Evolutionary conservation across 2,888 invertebrate genomes (phyloP).

Genomic region (Perizoma flavofasciatum): DNA sequence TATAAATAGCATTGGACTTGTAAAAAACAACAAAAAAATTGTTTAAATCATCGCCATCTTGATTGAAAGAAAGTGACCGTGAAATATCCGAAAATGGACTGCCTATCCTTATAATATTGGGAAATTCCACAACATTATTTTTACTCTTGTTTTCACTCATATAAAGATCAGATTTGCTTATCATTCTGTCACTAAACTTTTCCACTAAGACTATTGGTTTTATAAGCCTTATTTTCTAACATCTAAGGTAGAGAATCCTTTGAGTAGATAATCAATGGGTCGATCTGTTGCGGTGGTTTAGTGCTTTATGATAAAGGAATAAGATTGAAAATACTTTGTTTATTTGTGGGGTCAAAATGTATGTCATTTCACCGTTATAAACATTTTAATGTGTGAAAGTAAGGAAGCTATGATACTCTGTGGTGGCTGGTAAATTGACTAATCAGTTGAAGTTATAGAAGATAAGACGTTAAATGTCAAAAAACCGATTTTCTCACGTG

Average conservation of each 20-base stretch:
- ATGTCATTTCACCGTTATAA: constrained; percentile 48
- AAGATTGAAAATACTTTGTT: constrained; percentile 8
- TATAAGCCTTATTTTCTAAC: background rate
- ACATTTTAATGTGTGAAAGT: constrained; percentile 49
- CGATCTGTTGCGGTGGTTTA: background rate
- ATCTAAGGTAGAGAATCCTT: constrained; percentile 14
- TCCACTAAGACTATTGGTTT: too few relatives aligned
- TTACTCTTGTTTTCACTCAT: background rate
- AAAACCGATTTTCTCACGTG: too few relatives aligned
- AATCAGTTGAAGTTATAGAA: too few relatives aligned
- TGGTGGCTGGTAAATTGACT: too few relatives aligned
- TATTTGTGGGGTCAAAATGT: constrained; percentile 31
- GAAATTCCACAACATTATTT: constrained; percentile 4
- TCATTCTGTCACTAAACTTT: background rate
- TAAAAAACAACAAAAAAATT: too few relatives aligned
- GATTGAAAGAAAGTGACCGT: constrained; percentile 19
- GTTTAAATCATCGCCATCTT: background rate
- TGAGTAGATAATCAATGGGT: constrained; percentile 1
- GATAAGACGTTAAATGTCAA: too few relatives aligned
- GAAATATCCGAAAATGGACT: constrained; percentile 7
- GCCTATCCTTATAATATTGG: constrained; percentile 14
- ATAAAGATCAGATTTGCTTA: constrained; percentile 17
- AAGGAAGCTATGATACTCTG: constrained; percentile 16
- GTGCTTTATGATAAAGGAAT: constrained; percentile 3
- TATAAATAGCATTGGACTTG: too few relatives aligned